Conservation (phyloP, 1,140 invertebrate species). For the Drosophila punjabiensis region DNA sequence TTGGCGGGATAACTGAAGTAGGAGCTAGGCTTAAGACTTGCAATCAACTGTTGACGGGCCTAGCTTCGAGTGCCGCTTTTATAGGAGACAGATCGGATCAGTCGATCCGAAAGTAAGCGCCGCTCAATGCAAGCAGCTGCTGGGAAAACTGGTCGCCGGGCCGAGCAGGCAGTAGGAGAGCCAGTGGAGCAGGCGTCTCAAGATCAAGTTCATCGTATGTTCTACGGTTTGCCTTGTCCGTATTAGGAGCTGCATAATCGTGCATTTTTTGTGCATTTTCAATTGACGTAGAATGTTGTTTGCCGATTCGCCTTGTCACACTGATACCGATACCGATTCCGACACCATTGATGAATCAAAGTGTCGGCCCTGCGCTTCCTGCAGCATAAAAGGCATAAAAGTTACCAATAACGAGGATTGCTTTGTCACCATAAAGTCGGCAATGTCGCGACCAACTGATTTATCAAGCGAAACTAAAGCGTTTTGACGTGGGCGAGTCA, state of each 20-base stretch:
- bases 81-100: conserved; percentile 43
- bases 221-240: conserved; percentile 67
- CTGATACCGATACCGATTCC: conserved; percentile 2
- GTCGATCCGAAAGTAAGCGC: conserved; percentile 71
- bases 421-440: conserved; percentile 51
- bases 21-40: conserved; percentile 51
- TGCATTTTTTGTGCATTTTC: conserved; percentile 33
- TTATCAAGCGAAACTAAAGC: conserved; percentile 71
- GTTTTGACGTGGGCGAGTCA: conserved; percentile 61
- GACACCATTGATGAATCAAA: conserved; percentile 22
- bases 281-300: conserved; percentile 55
- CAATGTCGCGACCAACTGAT: conserved; percentile 57
- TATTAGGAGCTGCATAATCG: conserved; percentile 55
- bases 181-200: conserved; percentile 59
- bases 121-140: conserved; percentile 69
- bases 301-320: conserved; percentile 48
- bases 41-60: conserved; percentile 71
- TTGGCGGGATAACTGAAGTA: conserved; percentile 15
- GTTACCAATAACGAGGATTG: conserved; percentile 13
- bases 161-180: conserved; percentile 31
- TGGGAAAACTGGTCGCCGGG: conserved; percentile 71
- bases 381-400: conserved; percentile 22
- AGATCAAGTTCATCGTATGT: conserved; percentile 77
- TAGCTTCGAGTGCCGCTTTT: conserved; percentile 51
- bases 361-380: conserved; percentile 61